Percentiles rank a stretch among this genome's conserved stretches.
These are phyloP conservation scores for Cristatella mucedo DNA, from an alignment of 2,888 invertebrate species.

Conservation along the genomic window DNA sequence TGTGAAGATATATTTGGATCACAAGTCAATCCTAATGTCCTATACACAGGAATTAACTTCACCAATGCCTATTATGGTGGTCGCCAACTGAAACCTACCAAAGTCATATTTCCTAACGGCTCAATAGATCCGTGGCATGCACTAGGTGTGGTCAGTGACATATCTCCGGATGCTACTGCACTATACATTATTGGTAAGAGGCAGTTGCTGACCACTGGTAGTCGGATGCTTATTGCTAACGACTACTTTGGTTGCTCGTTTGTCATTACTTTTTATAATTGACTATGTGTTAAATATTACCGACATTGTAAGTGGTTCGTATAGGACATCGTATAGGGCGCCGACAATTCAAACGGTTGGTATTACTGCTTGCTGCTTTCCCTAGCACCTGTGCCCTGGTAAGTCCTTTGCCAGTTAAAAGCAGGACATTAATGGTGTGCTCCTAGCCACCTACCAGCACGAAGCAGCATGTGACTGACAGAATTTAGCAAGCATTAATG, in stretches of 20 bases:
- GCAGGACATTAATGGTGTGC: too few species aligned
- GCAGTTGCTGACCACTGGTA: background rate
- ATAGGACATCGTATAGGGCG: too few species aligned
- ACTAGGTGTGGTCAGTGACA: slow-evolving; percentile 36
- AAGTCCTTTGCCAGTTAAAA: too few species aligned
- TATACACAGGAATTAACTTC: slow-evolving; percentile 48
- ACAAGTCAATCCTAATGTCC: slow-evolving; percentile 46
- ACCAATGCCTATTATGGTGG: slow-evolving; percentile 64
- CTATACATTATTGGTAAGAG: slow-evolving; percentile 38
- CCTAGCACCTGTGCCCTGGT: too few species aligned
- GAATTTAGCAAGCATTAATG: too few species aligned
- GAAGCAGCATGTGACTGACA: too few species aligned
- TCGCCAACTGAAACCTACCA: slow-evolving; percentile 50
- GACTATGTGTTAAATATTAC: background rate
- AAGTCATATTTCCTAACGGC: slow-evolving; percentile 71
- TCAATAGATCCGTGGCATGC: slow-evolving; percentile 55
- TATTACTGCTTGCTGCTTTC: too few species aligned
- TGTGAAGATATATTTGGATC: slow-evolving; percentile 66
- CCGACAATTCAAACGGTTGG: too few species aligned
- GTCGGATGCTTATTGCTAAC: too few species aligned
- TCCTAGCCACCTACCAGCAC: too few species aligned
- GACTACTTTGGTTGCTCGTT: too few species aligned
- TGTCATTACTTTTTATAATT: too few species aligned
- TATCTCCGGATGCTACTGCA: slow-evolving; percentile 31
- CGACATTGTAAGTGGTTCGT: background rate